phyloP scores from a whole-genome alignment of 2,113 vertebrate genomes.

The Aspiorhynchus laticeps region DNA sequence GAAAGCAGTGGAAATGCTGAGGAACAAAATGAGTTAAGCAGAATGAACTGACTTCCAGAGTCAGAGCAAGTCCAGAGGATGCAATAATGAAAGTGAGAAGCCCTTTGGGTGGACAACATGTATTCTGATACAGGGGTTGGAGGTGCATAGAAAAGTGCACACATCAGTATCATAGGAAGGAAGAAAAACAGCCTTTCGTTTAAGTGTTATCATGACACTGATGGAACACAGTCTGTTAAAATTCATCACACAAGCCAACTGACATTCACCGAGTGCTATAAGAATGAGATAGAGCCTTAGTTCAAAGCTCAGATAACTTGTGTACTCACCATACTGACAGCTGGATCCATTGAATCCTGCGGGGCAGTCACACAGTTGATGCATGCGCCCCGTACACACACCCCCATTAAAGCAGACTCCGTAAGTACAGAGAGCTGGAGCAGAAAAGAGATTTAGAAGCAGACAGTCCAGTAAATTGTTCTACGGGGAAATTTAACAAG shows the following conservation, averaged over 20 bases:
- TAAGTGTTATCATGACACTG: neutral
- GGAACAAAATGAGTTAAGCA: neutral
- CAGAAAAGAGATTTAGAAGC: constrained; percentile 62
- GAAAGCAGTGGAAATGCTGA: neutral
- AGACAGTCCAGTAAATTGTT: neutral
- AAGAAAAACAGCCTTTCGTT: neutral
- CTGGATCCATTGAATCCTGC: constrained; percentile 81
- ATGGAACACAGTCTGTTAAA: neutral
- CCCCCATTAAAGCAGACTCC: constrained; percentile 79
- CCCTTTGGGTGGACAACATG: neutral
- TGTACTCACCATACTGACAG: constrained; percentile 81
- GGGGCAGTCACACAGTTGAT: constrained; percentile 77
- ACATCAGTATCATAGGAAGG: neutral
- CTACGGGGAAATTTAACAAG: neutral
- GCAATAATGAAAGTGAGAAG: neutral
- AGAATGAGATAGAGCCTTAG: neutral
- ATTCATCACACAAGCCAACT: constrained; percentile 15
- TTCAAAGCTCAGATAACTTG: constrained; percentile 1
- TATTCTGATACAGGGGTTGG: neutral
- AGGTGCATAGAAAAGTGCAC: neutral
- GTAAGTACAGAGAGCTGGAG: constrained; percentile 59
- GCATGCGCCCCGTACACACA: constrained; percentile 70
- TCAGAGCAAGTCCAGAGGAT: neutral
- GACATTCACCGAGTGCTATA: neutral
- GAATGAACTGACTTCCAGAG: neutral